A percentile compares a stretch with the other conserved stretches of the same genome.
Evolutionary conservation across 1,140 invertebrate species (phyloP).

Genomic region (Drosophila mojavensis): DNA sequence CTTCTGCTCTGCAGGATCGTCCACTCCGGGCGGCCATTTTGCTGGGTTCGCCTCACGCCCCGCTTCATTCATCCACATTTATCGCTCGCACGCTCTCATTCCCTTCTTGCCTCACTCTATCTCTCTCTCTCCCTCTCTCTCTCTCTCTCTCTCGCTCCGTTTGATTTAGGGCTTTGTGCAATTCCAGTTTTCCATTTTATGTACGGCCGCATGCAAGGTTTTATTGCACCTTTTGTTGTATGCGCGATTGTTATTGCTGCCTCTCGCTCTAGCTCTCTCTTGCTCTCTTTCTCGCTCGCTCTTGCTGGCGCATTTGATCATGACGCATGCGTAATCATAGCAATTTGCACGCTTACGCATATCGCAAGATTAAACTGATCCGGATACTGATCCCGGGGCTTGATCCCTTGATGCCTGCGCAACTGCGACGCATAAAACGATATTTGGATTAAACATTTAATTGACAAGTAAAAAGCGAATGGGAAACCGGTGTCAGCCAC

Average conservation of each 20-base stretch:
- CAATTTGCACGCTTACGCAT: slow-evolving; percentile 82
- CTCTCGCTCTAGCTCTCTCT: slow-evolving; percentile 36
- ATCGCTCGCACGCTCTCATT: slow-evolving; percentile 12
- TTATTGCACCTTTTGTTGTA: slow-evolving; percentile 76
- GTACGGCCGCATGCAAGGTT: slow-evolving; percentile 51
- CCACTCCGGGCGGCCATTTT: slow-evolving; percentile 64
- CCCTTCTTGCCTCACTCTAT: neutral
- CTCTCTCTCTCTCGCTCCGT: neutral
- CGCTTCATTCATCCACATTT: slow-evolving; percentile 58
- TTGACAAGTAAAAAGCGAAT: slow-evolving; percentile 51
- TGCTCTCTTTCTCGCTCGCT: slow-evolving; percentile 16
- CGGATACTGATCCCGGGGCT: slow-evolving; percentile 55
- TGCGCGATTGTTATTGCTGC: neutral
- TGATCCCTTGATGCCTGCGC: slow-evolving; percentile 50
- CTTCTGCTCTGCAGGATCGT: slow-evolving; percentile 13
- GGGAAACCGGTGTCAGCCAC: slow-evolving; percentile 54
- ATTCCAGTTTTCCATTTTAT: slow-evolving; percentile 29
- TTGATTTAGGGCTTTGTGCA: slow-evolving; percentile 17
- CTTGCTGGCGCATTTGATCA: slow-evolving; percentile 9
- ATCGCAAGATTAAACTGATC: slow-evolving; percentile 80
- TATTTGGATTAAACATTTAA: slow-evolving; percentile 80
- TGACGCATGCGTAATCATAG: slow-evolving; percentile 64
- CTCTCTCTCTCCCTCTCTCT: neutral
- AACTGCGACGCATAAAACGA: slow-evolving; percentile 66
- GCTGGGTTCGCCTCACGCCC: slow-evolving; percentile 64